Percentiles rank a stretch among this genome's conserved stretches.
phyloP scores from a whole-genome alignment of 2,888 invertebrate species.

The Podabrus alpinus region DNA sequence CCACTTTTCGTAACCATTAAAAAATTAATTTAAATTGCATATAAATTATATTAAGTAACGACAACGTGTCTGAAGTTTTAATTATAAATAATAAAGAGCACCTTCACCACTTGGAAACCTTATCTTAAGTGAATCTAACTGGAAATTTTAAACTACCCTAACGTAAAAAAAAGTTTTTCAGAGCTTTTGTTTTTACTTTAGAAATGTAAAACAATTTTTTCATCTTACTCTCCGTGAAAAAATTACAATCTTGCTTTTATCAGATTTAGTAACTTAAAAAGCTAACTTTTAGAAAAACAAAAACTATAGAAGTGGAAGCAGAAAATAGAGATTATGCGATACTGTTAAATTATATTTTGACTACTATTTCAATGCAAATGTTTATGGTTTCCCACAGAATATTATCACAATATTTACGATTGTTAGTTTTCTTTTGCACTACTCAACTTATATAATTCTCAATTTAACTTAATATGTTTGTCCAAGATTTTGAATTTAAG shows the following conservation, averaged over 20 bases:
- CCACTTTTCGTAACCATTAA: background rate
- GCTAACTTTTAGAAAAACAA: too few species aligned
- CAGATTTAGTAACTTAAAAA: background rate
- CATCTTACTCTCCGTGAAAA: background rate
- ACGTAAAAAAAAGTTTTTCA: background rate
- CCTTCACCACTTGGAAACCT: background rate
- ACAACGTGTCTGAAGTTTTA: background rate
- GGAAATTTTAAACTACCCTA: background rate
- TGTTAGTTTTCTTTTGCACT: too few species aligned
- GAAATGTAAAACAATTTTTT: background rate
- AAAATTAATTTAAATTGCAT: background rate
- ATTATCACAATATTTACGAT: too few species aligned
- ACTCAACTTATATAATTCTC: too few species aligned
- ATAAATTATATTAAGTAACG: background rate
- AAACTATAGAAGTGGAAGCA: background rate
- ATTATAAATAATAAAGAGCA: background rate
- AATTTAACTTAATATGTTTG: too few species aligned
- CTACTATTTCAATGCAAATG: too few species aligned
- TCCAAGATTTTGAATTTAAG: too few species aligned
- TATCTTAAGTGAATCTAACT: background rate
- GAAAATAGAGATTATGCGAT: too few species aligned
- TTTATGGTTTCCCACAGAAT: too few species aligned
- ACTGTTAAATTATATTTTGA: background rate
- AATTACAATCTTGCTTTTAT: background rate
- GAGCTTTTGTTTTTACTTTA: background rate